Evolutionary conservation across 2,113 vertebrate genomes (phyloP).

Genomic region (Brachypteracias leptosomus): DNA sequence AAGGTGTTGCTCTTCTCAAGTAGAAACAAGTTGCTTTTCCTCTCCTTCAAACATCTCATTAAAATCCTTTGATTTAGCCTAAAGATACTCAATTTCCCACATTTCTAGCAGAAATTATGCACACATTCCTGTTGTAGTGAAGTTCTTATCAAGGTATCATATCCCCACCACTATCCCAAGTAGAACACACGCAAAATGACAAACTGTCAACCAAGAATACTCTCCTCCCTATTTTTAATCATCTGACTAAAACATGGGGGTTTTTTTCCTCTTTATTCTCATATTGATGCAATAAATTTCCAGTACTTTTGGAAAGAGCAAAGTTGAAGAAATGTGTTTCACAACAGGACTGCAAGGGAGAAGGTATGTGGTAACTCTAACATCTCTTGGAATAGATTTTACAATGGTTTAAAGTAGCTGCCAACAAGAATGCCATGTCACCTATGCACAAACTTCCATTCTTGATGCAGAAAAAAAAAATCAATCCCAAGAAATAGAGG

Average conservation of each 20-base stretch:
- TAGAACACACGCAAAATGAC: background rate
- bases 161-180: background rate
- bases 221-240: background rate
- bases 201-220: background rate
- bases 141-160: background rate
- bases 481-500: background rate
- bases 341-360: background rate
- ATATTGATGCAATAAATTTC: background rate
- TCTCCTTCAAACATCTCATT: background rate
- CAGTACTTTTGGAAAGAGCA: background rate
- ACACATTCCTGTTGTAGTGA: background rate
- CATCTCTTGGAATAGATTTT: background rate
- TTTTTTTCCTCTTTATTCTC: background rate
- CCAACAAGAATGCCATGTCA: background rate
- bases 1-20: conserved; percentile 14
- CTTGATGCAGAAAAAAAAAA: background rate
- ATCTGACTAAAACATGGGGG: background rate
- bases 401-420: background rate
- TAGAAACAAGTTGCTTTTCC: conserved; percentile 16
- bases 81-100: background rate
- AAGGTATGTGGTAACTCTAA: background rate
- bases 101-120: conserved; percentile 9
- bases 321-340: conserved; percentile 17
- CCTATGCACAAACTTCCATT: background rate
- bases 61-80: conserved; percentile 10